These are phyloP conservation scores for Anodontia alba DNA, from an alignment of 2,888 invertebrate species.

Conservation along the genomic window DNA sequence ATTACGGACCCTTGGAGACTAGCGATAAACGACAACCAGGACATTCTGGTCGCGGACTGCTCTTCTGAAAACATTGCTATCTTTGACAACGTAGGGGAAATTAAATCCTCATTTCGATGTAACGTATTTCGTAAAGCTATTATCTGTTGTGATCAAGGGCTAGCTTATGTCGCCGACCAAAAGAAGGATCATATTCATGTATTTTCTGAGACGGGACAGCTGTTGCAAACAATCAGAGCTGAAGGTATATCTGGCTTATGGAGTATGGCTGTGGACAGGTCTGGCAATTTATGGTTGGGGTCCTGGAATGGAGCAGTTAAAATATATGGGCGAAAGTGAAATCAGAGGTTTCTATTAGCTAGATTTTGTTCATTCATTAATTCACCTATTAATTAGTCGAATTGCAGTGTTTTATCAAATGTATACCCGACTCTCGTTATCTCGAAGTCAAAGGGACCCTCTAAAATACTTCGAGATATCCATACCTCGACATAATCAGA, in stretches of 20 bases:
- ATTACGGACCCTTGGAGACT: slow-evolving; percentile 59
- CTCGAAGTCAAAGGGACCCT: no score
- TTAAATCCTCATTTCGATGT: slow-evolving; percentile 44
- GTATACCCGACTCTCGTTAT: no score
- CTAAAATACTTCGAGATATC: no score
- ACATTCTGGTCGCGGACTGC: slow-evolving; percentile 47
- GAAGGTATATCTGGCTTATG: slow-evolving; percentile 50
- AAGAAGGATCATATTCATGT: slow-evolving; percentile 46
- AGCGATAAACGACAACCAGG: slow-evolving; percentile 35
- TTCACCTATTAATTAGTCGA: no score
- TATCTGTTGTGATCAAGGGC: slow-evolving; percentile 43
- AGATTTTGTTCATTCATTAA: no score
- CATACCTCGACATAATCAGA: no score
- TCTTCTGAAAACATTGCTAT: slow-evolving; percentile 49
- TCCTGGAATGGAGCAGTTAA: slow-evolving; percentile 48
- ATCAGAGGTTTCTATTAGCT: no score
- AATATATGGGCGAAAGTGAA: slow-evolving; percentile 25
- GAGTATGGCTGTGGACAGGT: slow-evolving; percentile 42
- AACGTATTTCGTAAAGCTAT: slow-evolving; percentile 47
- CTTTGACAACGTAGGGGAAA: slow-evolving; percentile 49
- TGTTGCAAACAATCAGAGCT: slow-evolving; percentile 44
- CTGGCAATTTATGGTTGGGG: slow-evolving; percentile 52
- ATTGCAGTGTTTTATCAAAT: no score
- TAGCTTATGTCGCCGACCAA: slow-evolving; percentile 53
- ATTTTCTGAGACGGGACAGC: slow-evolving; percentile 51